These are phyloP conservation scores for Andrena hattorfiana DNA, from an alignment of 2,888 invertebrate species.

Conservation along the genomic window DNA sequence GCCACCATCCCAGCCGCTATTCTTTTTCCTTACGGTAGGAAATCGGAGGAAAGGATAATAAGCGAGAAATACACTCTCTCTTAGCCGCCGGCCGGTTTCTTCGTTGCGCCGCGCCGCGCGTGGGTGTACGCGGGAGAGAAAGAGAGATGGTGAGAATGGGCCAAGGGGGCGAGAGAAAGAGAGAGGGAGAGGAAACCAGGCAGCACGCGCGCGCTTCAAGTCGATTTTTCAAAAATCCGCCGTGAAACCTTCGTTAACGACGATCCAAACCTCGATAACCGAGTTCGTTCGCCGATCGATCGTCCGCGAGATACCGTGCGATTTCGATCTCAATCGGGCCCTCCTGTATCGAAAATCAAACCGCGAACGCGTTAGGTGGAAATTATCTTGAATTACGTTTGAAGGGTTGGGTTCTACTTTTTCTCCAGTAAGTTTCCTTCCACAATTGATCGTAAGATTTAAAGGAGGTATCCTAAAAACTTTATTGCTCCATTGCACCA, in stretches of 20 bases:
- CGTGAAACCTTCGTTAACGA: slow-evolving; percentile 74
- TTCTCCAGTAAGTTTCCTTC: too few relatives aligned
- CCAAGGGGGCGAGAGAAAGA: neutral
- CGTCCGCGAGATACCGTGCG: slow-evolving; percentile 44
- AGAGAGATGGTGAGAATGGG: slow-evolving; percentile 5
- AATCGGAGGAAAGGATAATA: slow-evolving; percentile 84
- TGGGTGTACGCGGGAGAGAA: slow-evolving; percentile 66
- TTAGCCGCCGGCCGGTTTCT: slow-evolving; percentile 75
- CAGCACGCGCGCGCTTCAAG: slow-evolving; percentile 51
- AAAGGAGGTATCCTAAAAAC: too few relatives aligned
- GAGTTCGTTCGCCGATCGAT: slow-evolving; percentile 63
- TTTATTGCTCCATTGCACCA: too few relatives aligned
- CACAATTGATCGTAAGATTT: too few relatives aligned
- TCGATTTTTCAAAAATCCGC: slow-evolving; percentile 70
- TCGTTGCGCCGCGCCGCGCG: slow-evolving; percentile 67
- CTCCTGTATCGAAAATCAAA: slow-evolving; percentile 55
- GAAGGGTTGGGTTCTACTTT: too few relatives aligned
- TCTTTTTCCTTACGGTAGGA: slow-evolving; percentile 75
- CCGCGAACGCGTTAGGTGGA: neutral
- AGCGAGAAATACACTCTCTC: slow-evolving; percentile 82
- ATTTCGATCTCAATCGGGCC: slow-evolving; percentile 45
- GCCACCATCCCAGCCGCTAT: slow-evolving; percentile 60
- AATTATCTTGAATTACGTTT: neutral
- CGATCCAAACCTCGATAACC: slow-evolving; percentile 60
- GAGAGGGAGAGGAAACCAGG: slow-evolving; percentile 39